Base-by-base conservation (phyloP, 2,113 vertebrate species). In the Tragelaphus strepsiceros region DNA sequence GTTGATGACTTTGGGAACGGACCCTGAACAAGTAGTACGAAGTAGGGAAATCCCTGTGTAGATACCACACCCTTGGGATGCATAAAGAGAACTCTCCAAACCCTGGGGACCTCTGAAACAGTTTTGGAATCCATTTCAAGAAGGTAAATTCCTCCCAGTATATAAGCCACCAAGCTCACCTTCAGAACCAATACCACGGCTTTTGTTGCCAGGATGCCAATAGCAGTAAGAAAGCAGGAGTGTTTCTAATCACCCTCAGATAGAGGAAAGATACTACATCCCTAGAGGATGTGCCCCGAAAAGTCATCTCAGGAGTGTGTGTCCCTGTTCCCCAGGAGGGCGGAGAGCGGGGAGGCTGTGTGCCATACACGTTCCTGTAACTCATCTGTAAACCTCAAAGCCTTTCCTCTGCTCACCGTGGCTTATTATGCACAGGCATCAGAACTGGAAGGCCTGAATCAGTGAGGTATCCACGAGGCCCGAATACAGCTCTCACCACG, bases 301-400 rank as follows among this genome's bases (percentile, higher is more conserved):
- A 77, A 61, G 16, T 43, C 81, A 46, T 22, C 51, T 58, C 24
- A 46, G 2, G 22, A 30, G 17, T 2, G 5, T 17, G 14, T 6
- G 30, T 5, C 11, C 1, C 12, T 46, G 1, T 54, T 32, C 32
- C 61, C 21, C 43, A 35, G 30, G 11, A 74, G 67, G 28, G 9
- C 28, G 1, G 4, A n/a, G 14, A 43, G 21, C 0, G 2, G 3
- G 71, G 1, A 28, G 3, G 1, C 5, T 43, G 8, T 21, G 43
- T 9, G 39, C 74, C 46, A 61, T 28, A 30, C 4, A 7, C 28
- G 17, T 4, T 15, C 64, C 35, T 3, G 0, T 2, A 71, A 49
- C 49, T 32, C n/a, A 9, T 7, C 43, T 22, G 28, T 7, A 51
- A 88, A 74, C 80, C 32, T 88, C 87, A 28, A 8, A 53, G 46